Evolutionary conservation across 2,113 vertebrate species (phyloP), one percentile per base, ranked within the genome.

Genomic region (Etia nguti): DNA sequence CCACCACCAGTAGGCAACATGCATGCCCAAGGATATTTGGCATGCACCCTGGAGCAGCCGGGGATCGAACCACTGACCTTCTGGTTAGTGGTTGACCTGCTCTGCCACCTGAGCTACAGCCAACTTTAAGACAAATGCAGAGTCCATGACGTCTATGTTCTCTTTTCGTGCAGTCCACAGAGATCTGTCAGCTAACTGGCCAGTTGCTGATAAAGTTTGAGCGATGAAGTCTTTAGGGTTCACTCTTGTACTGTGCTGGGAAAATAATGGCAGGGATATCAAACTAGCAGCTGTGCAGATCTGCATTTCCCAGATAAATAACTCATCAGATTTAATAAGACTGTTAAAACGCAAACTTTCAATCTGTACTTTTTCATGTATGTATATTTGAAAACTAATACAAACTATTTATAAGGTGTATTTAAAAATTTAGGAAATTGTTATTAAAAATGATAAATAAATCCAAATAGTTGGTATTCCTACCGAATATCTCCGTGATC

Each of bases 401-500:
- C 59, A 36, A 36, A 62, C 57, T 60, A 29, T 31, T 60, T 60
- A 4, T 65, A n/a, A 36, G 4, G 4, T 36, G 7, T 41, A 68
- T 20, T 16, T 1, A 57, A 26, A 24, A 16, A 5, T 60, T 70
- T 43, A 43, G 12, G 65, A 46, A n/a, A 24, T 9, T 16, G 38
- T 73, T 73, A 46, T 26, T 15, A 46, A 1, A 29, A 16, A 73
- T 48, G 20, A 24, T 70, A 4, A 43, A 43, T 6, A 24, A 50
- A 31, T 77, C 6, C 1, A 75, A 75, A 50, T 0, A 18, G 16
- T 8, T 12, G 6, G 26, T 48, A 2, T 20, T 75, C 22, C 41
- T n/a, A 36, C 16, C 10, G 8, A 34, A 2, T 36, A 0, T 24
- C 41, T 46, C 8, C 0, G 2, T 2, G 68, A 13, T 8, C 2